Conservation (phyloP, 1,140 invertebrate genomes). For the Dendroctonus valens region DNA sequence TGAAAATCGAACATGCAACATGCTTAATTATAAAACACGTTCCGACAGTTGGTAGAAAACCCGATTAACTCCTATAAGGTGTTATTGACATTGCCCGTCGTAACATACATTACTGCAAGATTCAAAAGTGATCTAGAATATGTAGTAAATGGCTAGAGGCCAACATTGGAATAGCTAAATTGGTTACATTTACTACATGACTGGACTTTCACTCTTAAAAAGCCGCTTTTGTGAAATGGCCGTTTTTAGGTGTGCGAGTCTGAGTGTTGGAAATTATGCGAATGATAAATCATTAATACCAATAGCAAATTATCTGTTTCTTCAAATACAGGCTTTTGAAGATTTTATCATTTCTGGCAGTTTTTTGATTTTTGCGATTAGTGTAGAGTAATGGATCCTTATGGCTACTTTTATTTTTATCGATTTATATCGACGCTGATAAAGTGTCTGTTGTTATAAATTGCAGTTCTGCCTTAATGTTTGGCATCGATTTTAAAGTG, state of each 20-base stretch:
- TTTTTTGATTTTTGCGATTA: too few species aligned
- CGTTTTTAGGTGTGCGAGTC: conserved; percentile 4
- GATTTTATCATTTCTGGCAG: too few species aligned
- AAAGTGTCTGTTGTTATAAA: too few species aligned
- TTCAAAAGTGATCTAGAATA: conserved; percentile 13
- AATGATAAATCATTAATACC: background rate
- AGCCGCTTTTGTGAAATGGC: conserved; percentile 8
- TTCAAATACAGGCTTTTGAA: too few species aligned
- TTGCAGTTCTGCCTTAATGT: too few species aligned
- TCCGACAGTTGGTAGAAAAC: background rate
- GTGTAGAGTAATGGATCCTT: too few species aligned
- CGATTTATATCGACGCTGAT: background rate
- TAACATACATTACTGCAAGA: conserved; percentile 4
- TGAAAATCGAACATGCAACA: background rate
- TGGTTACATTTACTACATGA: conserved; percentile 8
- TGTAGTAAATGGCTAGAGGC: background rate
- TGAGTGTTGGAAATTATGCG: background rate
- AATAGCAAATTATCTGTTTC: too few species aligned
- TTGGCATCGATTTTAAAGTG: background rate
- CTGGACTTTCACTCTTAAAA: conserved; percentile 17
- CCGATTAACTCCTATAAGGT: background rate
- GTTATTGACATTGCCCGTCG: conserved; percentile 7
- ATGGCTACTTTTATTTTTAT: too few species aligned
- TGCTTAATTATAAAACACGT: background rate
- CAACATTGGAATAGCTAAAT: conserved; percentile 4